Evolutionary conservation across 2,113 vertebrate species (phyloP), one percentile per base, ranked within the genome.

Genomic region (Myrmophylax atrothorax): DNA sequence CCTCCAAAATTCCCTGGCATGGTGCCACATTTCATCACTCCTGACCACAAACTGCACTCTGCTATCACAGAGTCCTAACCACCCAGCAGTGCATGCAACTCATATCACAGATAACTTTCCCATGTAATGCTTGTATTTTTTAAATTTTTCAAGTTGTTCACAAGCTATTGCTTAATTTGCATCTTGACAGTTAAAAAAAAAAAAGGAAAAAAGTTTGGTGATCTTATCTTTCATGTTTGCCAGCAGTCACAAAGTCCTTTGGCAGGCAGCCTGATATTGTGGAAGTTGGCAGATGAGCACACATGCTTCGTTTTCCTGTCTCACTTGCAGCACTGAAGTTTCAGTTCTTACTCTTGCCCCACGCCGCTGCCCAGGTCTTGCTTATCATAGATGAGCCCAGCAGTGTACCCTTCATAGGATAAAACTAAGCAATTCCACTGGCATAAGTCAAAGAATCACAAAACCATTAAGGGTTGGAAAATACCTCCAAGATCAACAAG

Each of bases 251-350:
- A 23, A 63, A 72, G 23, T 33, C 29, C 66, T 80, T 69, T 56
- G 63, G 23, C 22, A 76, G 11, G 6, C 4, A 84, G 19, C 12
- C 22, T 49, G 19, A 28, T 22, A 9, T 5, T 69, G 24, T n/a
- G 10, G 64, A 64, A 38, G 10, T 5, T 77, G 53, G 12, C 67
- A 79, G 49, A 46, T 79, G 35, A 76, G 9, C 9, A 47, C 0
- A 55, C 3, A 31, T 0, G 0, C 3, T 84, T 58, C 63, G 7
- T n/a, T 77, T 63, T 77, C 18, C 12, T 4, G 1, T 53, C 31
- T 60, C 37, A 6, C 7, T 31, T 19, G 1, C 31, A 85, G 23
- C 18, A 67, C 50, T 17, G 23, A 40, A 16, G 20, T 73, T 37
- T 76, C 12, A 62, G 22, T 64, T 76, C 58, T 49, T 66, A n/a